A percentile compares a stretch with the other conserved stretches of the same genome.
Evolutionary conservation across 1,140 invertebrate genomes (phyloP).

Genomic region (Bombus soroeensis): DNA sequence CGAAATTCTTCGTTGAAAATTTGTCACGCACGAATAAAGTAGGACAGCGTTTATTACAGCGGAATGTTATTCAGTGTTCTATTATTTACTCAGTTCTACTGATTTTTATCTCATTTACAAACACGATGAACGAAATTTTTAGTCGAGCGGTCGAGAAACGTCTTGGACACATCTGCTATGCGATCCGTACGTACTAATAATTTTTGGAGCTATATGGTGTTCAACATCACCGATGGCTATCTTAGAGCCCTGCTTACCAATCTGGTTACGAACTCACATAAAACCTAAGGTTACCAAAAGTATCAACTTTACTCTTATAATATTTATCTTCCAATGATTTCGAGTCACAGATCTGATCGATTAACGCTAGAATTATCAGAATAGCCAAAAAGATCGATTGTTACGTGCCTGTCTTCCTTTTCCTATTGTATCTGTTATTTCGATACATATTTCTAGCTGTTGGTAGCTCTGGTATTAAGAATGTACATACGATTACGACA

Average conservation of each 20-base stretch:
- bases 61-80: not conserved
- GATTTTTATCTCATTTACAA: not conserved
- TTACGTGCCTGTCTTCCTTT: no score
- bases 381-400: no score
- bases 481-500: no score
- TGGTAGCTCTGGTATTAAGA: no score
- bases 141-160: slow-evolving; percentile 61
- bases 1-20: not conserved
- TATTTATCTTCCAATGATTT: not conserved
- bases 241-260: slow-evolving; percentile 91
- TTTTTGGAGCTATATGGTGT: slow-evolving; percentile 87
- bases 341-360: not conserved
- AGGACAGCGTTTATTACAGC: no score
- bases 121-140: not conserved
- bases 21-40: not conserved
- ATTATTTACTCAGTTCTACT: not conserved
- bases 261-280: slow-evolving; percentile 90
- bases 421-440: no score
- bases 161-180: slow-evolving; percentile 84
- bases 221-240: slow-evolving; percentile 91
- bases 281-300: slow-evolving; percentile 84
- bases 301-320: no score
- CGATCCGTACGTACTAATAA: slow-evolving; percentile 85
- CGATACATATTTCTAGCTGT: no score
- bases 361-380: no score